Conservation (phyloP, 2,888 invertebrate genomes). For the Dicyrtoma fusca region DNA sequence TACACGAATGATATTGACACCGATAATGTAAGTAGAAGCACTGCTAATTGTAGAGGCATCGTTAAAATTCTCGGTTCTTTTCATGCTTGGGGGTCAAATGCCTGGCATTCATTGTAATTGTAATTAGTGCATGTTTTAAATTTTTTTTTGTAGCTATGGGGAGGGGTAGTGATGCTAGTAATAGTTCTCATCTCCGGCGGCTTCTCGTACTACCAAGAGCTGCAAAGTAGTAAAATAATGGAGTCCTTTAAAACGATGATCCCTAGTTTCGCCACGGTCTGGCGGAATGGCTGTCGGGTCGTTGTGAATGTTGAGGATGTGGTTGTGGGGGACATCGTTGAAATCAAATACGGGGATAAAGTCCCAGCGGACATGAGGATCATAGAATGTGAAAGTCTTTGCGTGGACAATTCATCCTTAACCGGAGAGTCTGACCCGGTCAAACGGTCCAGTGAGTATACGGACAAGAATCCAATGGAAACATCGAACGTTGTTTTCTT, state of each 20-base stretch:
- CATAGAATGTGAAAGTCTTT: conserved; percentile 23
- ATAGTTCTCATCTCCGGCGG: conserved; percentile 33
- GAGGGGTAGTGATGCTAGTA: conserved; percentile 22
- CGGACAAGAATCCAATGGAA: conserved; percentile 63
- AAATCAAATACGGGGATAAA: conserved; percentile 91
- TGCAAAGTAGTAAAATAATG: conserved; percentile 33
- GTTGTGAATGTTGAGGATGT: conserved; percentile 60
- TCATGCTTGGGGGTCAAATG: too few relatives aligned
- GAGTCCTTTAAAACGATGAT: conserved; percentile 34
- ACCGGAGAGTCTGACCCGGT: conserved; percentile 37
- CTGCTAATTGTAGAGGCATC: too few relatives aligned
- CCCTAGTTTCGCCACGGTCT: conserved; percentile 18
- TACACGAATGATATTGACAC: conserved; percentile 61
- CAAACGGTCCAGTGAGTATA: conserved; percentile 60
- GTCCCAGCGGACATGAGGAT: conserved; percentile 68
- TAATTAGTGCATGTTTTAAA: too few relatives aligned
- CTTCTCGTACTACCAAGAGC: conserved; percentile 40
- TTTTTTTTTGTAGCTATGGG: conserved; percentile 28
- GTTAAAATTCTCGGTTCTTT: too few relatives aligned
- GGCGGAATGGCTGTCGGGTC: conserved; percentile 70
- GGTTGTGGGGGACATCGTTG: conserved; percentile 65
- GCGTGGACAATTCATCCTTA: conserved; percentile 34
- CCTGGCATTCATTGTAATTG: too few relatives aligned
- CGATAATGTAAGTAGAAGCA: conserved; percentile 62
- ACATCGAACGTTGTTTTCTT: conserved; percentile 65